phyloP scores from a whole-genome alignment of 2,113 vertebrate species.

The Regulus satrapa region DNA sequence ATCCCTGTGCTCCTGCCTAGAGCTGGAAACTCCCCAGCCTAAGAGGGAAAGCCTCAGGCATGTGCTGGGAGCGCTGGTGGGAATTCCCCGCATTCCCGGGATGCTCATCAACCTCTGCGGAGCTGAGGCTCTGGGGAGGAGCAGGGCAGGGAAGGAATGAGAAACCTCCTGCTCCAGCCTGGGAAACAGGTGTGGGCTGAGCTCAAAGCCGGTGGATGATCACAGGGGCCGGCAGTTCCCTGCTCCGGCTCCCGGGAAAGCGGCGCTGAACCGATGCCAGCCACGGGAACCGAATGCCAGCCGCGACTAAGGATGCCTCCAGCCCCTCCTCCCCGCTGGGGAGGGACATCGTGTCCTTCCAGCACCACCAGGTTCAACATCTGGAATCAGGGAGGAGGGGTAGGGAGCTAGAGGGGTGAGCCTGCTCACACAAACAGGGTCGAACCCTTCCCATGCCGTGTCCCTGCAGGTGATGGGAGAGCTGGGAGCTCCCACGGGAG shows the following conservation, averaged over 20 bases:
- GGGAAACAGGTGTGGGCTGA: slow-evolving; percentile 21
- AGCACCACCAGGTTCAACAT: background rate
- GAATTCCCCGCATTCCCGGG: slow-evolving; percentile 24
- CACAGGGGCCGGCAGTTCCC: background rate
- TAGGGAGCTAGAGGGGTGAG: background rate
- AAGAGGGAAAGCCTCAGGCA: slow-evolving; percentile 30
- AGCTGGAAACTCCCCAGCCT: background rate
- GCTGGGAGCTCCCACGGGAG: background rate
- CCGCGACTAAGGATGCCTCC: background rate
- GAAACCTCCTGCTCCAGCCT: background rate
- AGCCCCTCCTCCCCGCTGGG: rapidly evolving
- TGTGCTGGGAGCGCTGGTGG: background rate
- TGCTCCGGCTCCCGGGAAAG: background rate
- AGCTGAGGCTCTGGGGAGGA: background rate
- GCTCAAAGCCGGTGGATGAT: background rate
- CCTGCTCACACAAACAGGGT: rapidly evolving
- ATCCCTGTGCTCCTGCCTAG: background rate
- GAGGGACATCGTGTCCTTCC: background rate
- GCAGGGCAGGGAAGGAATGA: slow-evolving; percentile 3
- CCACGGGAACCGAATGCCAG: background rate
- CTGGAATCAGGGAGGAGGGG: background rate
- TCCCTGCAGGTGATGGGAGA: background rate
- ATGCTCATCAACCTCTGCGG: background rate
- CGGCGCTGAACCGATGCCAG: rapidly evolving
- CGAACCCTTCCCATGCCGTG: rapidly evolving